Base-by-base conservation (phyloP, 2,888 invertebrate genomes). In the Eilema caniola region DNA sequence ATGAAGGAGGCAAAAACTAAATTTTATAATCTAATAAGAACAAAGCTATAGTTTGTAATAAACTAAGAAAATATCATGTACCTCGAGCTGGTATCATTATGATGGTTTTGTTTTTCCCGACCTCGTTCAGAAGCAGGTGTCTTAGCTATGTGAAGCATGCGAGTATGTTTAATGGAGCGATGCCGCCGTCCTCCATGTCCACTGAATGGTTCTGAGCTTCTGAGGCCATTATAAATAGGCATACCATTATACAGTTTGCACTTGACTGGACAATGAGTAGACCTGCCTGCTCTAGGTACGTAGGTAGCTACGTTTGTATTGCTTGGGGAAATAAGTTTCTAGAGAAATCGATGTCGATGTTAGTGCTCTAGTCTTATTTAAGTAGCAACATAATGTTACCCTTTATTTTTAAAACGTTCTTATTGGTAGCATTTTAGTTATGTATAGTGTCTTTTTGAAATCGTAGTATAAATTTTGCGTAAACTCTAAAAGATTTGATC, bases 111-210 rank as follows among this genome's bases (percentile, higher is more conserved):
- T 76, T 72, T 62, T 71, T 63, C 65, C 64, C 65, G 79, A 71
- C 73, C 76, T 60, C 66, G 64, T 70, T 70, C 31, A 60, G 5
- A 61, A 57, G 28, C 63, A 71, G 64, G 69, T 77, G 83, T 86
- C 86, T 86, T 86, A 78, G 81, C 72, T 71, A 77, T 79, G 81
- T 87, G 89, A 90, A 88, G 89, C 89, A 88, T 90, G 89, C 88
- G 85, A 85, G 87, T 86, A 83, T 92, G 92, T 90, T 88, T 88
- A 93, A 90, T 93, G 92, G 90, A 93, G 90, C 93, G 93, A 79
- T 82, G 81, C 86, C 83, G 83, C 77, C 85, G 93, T 88, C 90
- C 93, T 90, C 91, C 85, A 88, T 93, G 89, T 85, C 92, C 90
- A 91, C 84, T 92, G 87, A 91, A 90, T 91, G 90, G 87, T 84